Conservation (phyloP, 2,797 vertebrate species). For the Psittacula derbiana region DNA sequence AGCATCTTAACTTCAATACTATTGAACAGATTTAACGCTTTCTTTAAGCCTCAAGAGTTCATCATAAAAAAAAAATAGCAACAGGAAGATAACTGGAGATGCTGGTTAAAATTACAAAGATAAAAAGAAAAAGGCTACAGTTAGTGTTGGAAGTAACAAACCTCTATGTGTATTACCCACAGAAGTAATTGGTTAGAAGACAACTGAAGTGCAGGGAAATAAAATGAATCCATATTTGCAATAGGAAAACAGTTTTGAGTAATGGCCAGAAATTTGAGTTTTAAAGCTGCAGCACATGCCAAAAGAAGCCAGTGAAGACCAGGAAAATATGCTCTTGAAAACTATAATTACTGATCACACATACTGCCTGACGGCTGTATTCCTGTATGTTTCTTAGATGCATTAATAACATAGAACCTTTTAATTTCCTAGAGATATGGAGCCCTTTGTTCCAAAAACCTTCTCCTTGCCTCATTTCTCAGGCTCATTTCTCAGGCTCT, state of each 20-base stretch:
- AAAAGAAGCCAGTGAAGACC: not conserved
- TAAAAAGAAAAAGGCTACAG: not conserved
- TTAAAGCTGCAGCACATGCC: not conserved
- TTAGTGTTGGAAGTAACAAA: not conserved
- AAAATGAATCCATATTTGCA: not conserved
- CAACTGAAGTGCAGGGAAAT: not conserved
- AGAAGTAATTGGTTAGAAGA: not conserved
- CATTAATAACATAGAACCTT: not conserved
- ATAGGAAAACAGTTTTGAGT: not conserved
- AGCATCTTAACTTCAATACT: not conserved
- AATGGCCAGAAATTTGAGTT: not conserved
- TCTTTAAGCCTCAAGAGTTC: not conserved
- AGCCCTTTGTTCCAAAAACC: not conserved
- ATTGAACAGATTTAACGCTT: not conserved
- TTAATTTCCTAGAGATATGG: not conserved
- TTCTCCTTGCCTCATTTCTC: not conserved
- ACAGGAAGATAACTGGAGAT: not conserved
- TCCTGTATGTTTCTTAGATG: not conserved
- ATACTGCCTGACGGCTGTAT: not conserved
- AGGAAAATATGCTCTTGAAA: not conserved
- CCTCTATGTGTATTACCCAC: not conserved
- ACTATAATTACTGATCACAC: not conserved
- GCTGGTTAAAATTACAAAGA: not conserved
- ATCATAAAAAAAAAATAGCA: not conserved
- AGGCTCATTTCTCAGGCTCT: not conserved